Conservation (phyloP, 2,797 vertebrate species). For the Buceros bicornis region DNA sequence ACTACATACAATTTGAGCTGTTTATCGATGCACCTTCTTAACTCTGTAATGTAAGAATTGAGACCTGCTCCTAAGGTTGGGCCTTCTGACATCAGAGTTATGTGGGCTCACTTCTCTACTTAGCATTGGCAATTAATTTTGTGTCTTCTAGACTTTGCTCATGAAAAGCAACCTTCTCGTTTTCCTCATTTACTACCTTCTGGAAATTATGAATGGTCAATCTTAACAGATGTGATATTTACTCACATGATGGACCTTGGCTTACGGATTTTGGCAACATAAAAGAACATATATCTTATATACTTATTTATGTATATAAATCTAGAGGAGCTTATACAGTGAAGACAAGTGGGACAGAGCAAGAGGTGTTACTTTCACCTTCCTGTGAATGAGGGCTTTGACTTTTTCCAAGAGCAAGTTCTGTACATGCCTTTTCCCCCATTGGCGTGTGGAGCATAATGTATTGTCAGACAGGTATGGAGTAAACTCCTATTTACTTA, state of each 20-base stretch:
- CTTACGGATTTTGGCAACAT: constrained; percentile 77
- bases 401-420: background rate
- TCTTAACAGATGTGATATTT: constrained; percentile 77
- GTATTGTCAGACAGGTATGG: background rate
- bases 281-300: constrained; percentile 18
- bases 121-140: background rate
- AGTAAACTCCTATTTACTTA: background rate
- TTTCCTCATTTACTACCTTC: constrained; percentile 41
- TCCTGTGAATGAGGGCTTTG: background rate
- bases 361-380: background rate
- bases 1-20: background rate
- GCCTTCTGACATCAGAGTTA: background rate
- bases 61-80: background rate
- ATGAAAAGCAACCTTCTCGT: background rate
- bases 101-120: background rate
- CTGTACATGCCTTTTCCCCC: background rate
- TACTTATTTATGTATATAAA: background rate
- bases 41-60: background rate
- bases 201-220: constrained; percentile 79
- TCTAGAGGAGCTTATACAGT: background rate
- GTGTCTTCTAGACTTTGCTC: background rate
- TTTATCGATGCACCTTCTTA: background rate
- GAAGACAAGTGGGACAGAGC: background rate
- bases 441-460: background rate
- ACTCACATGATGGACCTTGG: constrained; percentile 75